Evolutionary conservation across 2,797 vertebrate genomes (phyloP), one percentile per base, ranked within the genome.

Genomic region (Hemitrygon akajei): DNA sequence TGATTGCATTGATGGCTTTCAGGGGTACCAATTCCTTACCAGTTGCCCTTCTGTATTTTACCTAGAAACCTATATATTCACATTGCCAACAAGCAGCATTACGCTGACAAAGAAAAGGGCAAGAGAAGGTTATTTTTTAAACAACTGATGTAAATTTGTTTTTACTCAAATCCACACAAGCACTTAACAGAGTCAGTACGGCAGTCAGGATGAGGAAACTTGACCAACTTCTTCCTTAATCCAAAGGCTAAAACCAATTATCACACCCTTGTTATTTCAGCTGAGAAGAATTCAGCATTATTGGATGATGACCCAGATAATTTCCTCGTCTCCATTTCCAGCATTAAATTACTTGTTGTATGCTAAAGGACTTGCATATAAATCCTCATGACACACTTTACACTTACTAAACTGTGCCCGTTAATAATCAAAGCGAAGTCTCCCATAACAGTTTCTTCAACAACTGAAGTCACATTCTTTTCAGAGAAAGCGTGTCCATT

Each of bases 381-480:
- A 87, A 66, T 60, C 30, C 58, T n/a, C 58, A n/a, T 66, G 58
- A 87, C 84, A 27, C 58, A n/a, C 0, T 66, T 89, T 14, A 47
- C 81, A 94, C 96, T 97, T 96, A 98, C 96, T 96, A 98, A 95
- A 95, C 97, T 97, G 95, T 97, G 97, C 93, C 96, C 97, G 94
- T 96, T 98, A 95, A 98, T 96, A 95, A 97, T 95, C 95, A 98
- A 96, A 77, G 96, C 97, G 79, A 97, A 98, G 94, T 97, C 97
- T 94, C 96, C 95, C 91, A 95, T 96, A 34, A 97, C 94, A 25
- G 95, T 95, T 95, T 97, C 97, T 94, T 97, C 96, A 94, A 96
- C 96, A 91, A 97, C 95, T 6, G 94, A 94, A n/a, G 95, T 82
- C 4, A 95, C 95, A 1, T 94, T 94, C 94, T 97, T 97, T 95